Evolutionary conservation across 2,888 invertebrate species (phyloP), one percentile per base, ranked within the genome.

Genomic region (Drosophila testacea): DNA sequence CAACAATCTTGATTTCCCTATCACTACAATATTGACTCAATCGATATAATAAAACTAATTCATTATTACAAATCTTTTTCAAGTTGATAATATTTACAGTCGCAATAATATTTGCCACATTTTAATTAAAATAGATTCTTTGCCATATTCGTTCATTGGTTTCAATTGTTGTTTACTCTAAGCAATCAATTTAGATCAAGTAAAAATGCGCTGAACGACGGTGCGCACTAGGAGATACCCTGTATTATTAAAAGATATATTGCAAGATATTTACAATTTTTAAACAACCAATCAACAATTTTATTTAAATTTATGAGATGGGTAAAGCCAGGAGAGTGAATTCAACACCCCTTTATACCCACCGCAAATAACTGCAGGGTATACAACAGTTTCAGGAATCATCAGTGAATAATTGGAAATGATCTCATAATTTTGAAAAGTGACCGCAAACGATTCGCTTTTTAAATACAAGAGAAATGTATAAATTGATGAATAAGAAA

Each of bases 381-480:
- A 50, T 50, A 4, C 34, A 38, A 16, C 6, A 28, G n/a, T 34
- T n/a, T n/a, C 41, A 41, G 6, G 38, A 51, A 41, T 36, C 38
- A 16, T 11, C 22, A 10, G 4, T 76, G 46, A 72, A 11, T 61
- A 60, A 76, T 36, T 36, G 11, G 22, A 34, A 55, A 51, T 72
- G 72, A 76, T 69, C 77, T 72, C 77, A 76, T 69, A 16, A 56
- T 13, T 55, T 36, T 7, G 10, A 16, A 68, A 54, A 52, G 27
- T 16, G 13, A 36, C 13, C 54, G 27, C 32, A 34, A 52, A 11
- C 34, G 34, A 41, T 22, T 36, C 6, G 22, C 22, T 11, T 22
- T 16, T 22, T 41, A 9, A 30, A 16, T 13, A 22, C 1, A 46
- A 9, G n/a, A 7, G n/a, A 16, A 22, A n/a, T 4, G 11, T 38